These are phyloP conservation scores for Enteromius mattozi DNA, from an alignment of 2,797 vertebrate genomes.

Conservation along the genomic window DNA sequence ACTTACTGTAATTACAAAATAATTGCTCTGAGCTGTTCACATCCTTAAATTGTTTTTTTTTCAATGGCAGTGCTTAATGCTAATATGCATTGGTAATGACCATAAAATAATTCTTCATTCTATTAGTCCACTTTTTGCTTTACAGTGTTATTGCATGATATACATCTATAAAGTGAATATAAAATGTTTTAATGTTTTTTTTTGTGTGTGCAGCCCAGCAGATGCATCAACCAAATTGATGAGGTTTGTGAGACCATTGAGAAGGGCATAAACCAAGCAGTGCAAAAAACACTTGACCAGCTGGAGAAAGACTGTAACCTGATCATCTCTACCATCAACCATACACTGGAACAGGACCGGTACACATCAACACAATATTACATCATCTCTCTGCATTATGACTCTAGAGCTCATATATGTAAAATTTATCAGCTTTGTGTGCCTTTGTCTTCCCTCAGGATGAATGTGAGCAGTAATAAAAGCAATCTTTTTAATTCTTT, in stretches of 20 bases:
- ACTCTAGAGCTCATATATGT: neutral
- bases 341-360: slow-evolving; percentile 77
- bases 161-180: neutral
- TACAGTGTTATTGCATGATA: neutral
- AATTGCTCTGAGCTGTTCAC: too few relatives aligned
- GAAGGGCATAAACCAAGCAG: slow-evolving; percentile 84
- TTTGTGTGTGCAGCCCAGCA: slow-evolving; percentile 72
- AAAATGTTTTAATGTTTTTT: neutral
- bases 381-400: neutral
- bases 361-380: slow-evolving; percentile 45
- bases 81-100: neutral
- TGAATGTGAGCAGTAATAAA: slow-evolving; percentile 72
- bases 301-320: slow-evolving; percentile 82
- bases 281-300: slow-evolving; percentile 83
- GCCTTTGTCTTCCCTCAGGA: slow-evolving; percentile 64
- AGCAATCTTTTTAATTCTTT: slow-evolving; percentile 74
- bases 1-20: too few relatives aligned
- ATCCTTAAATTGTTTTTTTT: too few relatives aligned
- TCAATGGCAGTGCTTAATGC: too few relatives aligned
- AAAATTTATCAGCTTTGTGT: neutral
- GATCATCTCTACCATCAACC: slow-evolving; percentile 76
- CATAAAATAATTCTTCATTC: neutral
- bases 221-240: slow-evolving; percentile 84
- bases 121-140: neutral
- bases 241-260: slow-evolving; percentile 82